phyloP scores from a whole-genome alignment of 2,113 vertebrate species.

The Sinosuthora webbiana region DNA sequence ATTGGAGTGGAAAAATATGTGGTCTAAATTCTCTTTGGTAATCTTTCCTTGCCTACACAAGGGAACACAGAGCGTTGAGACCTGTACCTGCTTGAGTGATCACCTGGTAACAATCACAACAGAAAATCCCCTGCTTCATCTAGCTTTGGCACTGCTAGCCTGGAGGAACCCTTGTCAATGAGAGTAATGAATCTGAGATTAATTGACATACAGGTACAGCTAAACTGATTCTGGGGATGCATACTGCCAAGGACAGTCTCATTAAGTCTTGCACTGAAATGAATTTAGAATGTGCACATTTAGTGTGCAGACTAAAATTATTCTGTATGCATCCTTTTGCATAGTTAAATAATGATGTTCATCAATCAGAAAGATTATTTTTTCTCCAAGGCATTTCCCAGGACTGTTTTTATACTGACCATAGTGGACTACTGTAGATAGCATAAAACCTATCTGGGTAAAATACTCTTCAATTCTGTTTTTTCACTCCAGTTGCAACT shows the following conservation, averaged over 20 bases:
- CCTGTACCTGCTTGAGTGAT: background rate
- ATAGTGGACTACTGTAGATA: background rate
- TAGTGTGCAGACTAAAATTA: background rate
- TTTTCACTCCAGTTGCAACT: background rate
- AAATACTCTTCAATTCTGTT: background rate
- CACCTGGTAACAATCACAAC: background rate
- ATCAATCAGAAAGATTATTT: background rate
- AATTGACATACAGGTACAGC: background rate
- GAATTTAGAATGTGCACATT: background rate
- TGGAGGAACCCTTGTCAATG: background rate
- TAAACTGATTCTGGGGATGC: background rate
- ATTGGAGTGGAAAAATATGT: background rate
- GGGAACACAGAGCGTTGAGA: background rate
- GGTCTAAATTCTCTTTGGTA: background rate
- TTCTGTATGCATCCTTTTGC: background rate
- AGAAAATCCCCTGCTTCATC: background rate
- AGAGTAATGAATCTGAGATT: background rate
- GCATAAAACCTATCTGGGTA: background rate
- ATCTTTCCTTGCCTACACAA: background rate
- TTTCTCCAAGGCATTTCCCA: background rate
- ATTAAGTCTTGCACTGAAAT: background rate
- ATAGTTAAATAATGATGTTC: background rate
- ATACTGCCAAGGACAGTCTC: background rate
- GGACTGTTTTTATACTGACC: background rate
- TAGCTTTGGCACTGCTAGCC: background rate